These are phyloP conservation scores for Polypedilum pembai DNA, from an alignment of 1,140 invertebrate species.

Conservation along the genomic window DNA sequence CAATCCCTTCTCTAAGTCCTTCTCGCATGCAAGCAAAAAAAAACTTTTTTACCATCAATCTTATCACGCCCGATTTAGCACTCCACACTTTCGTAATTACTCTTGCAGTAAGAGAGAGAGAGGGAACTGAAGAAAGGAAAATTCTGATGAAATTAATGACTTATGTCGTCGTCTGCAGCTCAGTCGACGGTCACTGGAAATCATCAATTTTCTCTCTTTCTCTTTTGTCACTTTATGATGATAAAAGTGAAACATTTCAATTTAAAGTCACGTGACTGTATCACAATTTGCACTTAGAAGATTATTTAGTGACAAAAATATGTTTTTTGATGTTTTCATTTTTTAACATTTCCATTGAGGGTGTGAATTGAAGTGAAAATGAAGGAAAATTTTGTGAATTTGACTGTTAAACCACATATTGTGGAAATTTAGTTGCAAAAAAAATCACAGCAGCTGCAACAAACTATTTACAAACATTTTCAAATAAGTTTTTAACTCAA, in stretches of 20 bases:
- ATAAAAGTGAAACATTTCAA: slow-evolving; percentile 3
- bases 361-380: background rate
- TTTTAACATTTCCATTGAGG: background rate
- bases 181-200: slow-evolving; percentile 2
- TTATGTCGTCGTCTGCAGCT: slow-evolving; percentile 2
- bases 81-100: slow-evolving; percentile 25
- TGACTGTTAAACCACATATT: background rate
- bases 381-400: background rate
- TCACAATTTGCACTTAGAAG: slow-evolving; percentile 21
- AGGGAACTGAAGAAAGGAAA: background rate
- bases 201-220: background rate
- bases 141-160: background rate
- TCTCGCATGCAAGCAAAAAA: background rate
- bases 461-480: slow-evolving; percentile 7
- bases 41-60: slow-evolving; percentile 21
- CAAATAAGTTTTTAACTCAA: background rate
- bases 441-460: slow-evolving; percentile 9
- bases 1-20: background rate
- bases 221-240: background rate
- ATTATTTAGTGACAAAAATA: background rate
- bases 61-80: slow-evolving; percentile 27
- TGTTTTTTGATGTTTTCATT: background rate
- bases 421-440: too few relatives aligned
- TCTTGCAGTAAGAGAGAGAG: background rate
- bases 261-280: slow-evolving; percentile 21